phyloP scores from a whole-genome alignment of 2,797 vertebrate species.

The Tapera naevia region DNA sequence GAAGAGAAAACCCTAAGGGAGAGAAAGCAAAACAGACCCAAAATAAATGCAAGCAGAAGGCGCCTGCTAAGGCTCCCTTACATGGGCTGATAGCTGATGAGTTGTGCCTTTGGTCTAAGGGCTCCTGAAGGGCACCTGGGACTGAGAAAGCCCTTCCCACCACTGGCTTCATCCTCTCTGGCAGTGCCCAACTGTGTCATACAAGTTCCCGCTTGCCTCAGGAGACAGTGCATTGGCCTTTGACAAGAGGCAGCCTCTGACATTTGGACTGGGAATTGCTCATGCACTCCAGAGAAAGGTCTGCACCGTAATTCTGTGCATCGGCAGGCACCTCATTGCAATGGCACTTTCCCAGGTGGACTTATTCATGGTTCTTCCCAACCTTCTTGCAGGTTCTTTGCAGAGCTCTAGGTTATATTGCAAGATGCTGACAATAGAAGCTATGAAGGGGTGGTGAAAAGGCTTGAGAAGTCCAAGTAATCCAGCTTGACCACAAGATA shows the following conservation, averaged over 20 bases:
- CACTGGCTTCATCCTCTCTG: not conserved
- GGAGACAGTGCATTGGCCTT: not conserved
- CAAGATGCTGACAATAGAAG: not conserved
- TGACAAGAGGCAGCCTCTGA: not conserved
- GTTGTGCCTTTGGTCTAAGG: not conserved
- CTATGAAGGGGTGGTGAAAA: not conserved
- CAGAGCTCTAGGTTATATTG: not conserved
- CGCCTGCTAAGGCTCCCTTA: not conserved
- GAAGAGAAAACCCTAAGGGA: not conserved
- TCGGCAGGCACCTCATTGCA: rapidly evolving
- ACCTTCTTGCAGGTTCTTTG: not conserved
- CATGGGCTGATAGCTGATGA: not conserved
- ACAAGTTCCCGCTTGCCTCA: not conserved
- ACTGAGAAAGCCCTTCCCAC: not conserved
- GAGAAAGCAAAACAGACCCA: not conserved
- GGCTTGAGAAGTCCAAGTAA: not conserved
- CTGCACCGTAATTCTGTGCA: not conserved
- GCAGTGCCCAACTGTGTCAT: not conserved
- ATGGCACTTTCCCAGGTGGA: not conserved
- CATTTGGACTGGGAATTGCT: rapidly evolving
- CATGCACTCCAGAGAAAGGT: not conserved
- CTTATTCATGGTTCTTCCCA: rapidly evolving
- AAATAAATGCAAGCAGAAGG: not conserved
- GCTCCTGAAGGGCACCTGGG: not conserved
- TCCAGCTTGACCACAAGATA: not conserved